These are phyloP conservation scores for Ctenosaura bakeri DNA, from an alignment of 2,797 vertebrate species.

Conservation along the genomic window DNA sequence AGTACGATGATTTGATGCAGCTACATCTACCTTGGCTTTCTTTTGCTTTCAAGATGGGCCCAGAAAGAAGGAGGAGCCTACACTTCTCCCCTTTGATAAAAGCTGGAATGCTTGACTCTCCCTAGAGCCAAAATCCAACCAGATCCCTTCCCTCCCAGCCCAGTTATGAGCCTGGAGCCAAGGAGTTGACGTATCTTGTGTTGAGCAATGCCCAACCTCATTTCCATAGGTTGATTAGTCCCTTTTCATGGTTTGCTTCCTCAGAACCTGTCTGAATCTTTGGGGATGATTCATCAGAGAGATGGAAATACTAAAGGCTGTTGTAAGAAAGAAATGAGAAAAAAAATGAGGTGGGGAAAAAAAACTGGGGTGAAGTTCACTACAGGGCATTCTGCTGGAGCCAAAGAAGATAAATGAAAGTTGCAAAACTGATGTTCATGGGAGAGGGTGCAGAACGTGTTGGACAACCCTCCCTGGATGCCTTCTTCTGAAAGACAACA, in stretches of 20 bases:
- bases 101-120: not conserved
- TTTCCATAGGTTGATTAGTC: slow-evolving; percentile 11
- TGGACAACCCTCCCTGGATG: not conserved
- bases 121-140: not conserved
- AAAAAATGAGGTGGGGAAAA: not conserved
- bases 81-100: not conserved
- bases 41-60: not conserved
- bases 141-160: not conserved
- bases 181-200: not conserved
- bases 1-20: not conserved
- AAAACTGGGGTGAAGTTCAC: slow-evolving; percentile 11
- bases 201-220: slow-evolving; percentile 10
- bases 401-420: not conserved
- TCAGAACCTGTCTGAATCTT: not conserved
- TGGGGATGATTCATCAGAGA: not conserved
- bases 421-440: not conserved
- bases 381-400: not conserved
- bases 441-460: not conserved
- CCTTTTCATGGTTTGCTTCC: not conserved
- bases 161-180: not conserved
- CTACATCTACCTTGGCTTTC: not conserved
- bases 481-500: not conserved
- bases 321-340: slow-evolving; percentile 14
- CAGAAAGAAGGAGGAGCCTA: not conserved
- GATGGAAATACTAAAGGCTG: slow-evolving; percentile 20